Evolutionary conservation across 2,888 invertebrate genomes (phyloP), one percentile per base, ranked within the genome.

Genomic region (Melipona bicolor): DNA sequence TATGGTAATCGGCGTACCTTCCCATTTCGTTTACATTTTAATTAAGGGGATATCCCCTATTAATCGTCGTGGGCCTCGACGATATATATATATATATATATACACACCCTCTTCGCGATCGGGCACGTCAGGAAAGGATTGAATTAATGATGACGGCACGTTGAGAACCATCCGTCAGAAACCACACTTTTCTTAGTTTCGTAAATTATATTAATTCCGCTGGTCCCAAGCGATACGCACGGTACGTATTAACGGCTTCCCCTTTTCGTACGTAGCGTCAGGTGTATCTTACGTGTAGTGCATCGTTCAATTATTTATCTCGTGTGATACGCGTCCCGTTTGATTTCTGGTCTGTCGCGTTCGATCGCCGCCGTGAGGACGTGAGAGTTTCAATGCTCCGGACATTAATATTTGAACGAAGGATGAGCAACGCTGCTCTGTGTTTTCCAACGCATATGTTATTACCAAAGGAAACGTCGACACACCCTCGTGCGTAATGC

Each of bases 11-110:
- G 52, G 52, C 56, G 24, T 36, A 74, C 72, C 79, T 79, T 76
- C 68, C 79, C 81, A 81, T 86, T 82, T 77, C 68, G 68, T 71
- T 73, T 81, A 84, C 79, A 82, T 86, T 84, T 84, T 86, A 86
- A 88, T 88, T 88, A 88, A 85, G 77, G 62, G 49, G 67, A 77
- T 43, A 21, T 17, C 62, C 50, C 62, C 32, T 61, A 81, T 77
- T 81, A 80, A 73, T 67, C 79, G 73, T 62, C 43, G 50, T 21
- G 71, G 50, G 65, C 73, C 36, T 52, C 70, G 6, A 43, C 77
- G 24, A 67, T 52, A 54, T 36, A 32, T 32, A 32, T 32, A 32
- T 32, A 32, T 3, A 32, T 3, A 32, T 32, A 32, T 3, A 32
- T 3, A 32, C 4, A 17, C 17, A 27, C 17, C 54, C 56, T 9